phyloP scores from a whole-genome alignment of 2,888 invertebrate species.

The Pterostichus niger region DNA sequence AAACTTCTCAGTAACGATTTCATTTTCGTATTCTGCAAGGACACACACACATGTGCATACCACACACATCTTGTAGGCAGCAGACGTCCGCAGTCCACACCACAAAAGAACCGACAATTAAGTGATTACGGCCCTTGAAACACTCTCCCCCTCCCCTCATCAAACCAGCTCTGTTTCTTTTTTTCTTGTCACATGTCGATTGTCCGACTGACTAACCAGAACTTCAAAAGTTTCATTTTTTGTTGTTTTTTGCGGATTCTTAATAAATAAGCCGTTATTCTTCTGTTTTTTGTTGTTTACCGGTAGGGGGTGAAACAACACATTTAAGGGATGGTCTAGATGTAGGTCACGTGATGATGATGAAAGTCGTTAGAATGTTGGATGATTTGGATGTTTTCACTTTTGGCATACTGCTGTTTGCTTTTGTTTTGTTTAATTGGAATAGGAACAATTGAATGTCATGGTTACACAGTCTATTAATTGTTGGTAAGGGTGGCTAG shows the following conservation, averaged over 20 bases:
- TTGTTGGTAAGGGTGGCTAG: neutral
- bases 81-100: constrained; percentile 26
- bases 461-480: neutral
- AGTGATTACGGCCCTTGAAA: constrained; percentile 28
- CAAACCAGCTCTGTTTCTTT: neutral
- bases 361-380: neutral
- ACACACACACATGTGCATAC: neutral
- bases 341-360: constrained; percentile 4
- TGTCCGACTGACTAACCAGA: neutral
- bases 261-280: constrained; percentile 11
- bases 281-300: neutral
- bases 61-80: constrained; percentile 29
- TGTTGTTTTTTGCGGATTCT: constrained; percentile 26
- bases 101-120: constrained; percentile 51
- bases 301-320: neutral
- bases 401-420: constrained; percentile 24
- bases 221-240: neutral
- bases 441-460: constrained; percentile 20
- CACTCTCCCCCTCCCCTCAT: neutral
- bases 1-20: constrained; percentile 8
- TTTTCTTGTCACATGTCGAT: constrained; percentile 13
- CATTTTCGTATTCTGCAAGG: constrained; percentile 9
- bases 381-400: constrained; percentile 5
- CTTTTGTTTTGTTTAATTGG: constrained; percentile 19
- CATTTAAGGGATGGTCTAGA: neutral